Evolutionary conservation across 2,888 invertebrate species (phyloP).

Genomic region (Aporophyla nigra): DNA sequence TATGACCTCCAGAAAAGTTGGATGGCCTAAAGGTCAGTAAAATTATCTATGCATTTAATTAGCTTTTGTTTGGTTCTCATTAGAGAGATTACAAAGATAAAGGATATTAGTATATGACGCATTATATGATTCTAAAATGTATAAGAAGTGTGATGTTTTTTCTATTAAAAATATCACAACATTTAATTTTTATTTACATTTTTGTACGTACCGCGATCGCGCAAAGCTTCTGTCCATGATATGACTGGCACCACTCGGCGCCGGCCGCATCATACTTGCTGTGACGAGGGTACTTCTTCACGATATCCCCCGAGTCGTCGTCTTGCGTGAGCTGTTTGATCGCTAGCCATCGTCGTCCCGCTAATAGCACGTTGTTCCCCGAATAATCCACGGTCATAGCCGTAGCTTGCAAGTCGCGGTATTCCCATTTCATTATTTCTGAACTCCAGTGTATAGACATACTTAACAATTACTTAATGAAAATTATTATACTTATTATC

Average conservation of each 20-base stretch:
- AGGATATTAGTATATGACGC: background rate
- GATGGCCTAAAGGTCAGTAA: background rate
- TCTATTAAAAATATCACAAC: background rate
- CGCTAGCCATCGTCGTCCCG: constrained; percentile 95
- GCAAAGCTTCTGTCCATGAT: constrained; percentile 94
- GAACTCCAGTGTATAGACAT: constrained; percentile 90
- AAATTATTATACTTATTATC: constrained; percentile 10
- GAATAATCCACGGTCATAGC: constrained; percentile 97
- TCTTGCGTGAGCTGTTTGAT: constrained; percentile 94
- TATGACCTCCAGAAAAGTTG: background rate
- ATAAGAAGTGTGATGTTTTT: background rate
- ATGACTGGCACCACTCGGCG: constrained; percentile 97
- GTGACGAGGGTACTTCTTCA: constrained; percentile 95
- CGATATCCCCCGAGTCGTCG: constrained; percentile 92
- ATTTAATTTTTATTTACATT: background rate
- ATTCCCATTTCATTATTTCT: constrained; percentile 92
- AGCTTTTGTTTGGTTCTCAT: background rate
- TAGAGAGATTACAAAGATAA: background rate
- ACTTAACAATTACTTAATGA: constrained; percentile 20
- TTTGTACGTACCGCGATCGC: constrained; percentile 94
- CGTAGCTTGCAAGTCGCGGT: constrained; percentile 96
- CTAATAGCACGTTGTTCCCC: constrained; percentile 96
- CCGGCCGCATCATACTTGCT: constrained; percentile 98
- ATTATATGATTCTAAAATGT: background rate
- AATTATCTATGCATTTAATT: constrained; percentile 6